Evolutionary conservation across 2,113 vertebrate genomes (phyloP).

Genomic region (Dryoscopus gambensis): DNA sequence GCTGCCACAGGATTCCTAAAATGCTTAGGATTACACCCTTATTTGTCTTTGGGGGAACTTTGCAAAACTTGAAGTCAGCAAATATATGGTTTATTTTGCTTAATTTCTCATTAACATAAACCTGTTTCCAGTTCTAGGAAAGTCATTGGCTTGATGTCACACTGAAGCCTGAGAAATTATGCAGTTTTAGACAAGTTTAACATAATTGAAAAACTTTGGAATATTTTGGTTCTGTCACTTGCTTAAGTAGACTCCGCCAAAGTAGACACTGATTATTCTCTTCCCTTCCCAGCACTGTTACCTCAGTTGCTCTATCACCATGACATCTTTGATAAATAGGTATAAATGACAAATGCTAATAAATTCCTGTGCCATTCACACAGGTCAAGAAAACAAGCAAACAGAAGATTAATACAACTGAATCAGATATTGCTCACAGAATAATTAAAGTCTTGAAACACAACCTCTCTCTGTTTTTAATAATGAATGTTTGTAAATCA

Average conservation of each 20-base stretch:
- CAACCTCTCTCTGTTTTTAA: background rate
- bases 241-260: background rate
- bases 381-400: slow-evolving; percentile 35
- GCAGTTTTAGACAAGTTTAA: background rate
- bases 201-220: background rate
- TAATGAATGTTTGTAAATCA: slow-evolving; percentile 25
- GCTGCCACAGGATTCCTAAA: background rate
- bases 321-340: background rate
- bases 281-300: background rate
- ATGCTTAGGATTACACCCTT: background rate
- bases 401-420: background rate
- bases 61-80: background rate
- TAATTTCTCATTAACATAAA: background rate
- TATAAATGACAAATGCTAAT: background rate
- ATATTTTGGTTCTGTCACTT: background rate
- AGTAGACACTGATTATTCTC: background rate
- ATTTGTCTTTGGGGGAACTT: background rate
- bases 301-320: background rate
- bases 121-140: background rate
- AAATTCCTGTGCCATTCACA: background rate
- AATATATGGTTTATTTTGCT: background rate
- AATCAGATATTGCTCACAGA: background rate
- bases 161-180: background rate
- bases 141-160: background rate
- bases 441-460: slow-evolving; percentile 10